Conservation (phyloP, 2,797 vertebrate species). For the Acanthiza pusilla region DNA sequence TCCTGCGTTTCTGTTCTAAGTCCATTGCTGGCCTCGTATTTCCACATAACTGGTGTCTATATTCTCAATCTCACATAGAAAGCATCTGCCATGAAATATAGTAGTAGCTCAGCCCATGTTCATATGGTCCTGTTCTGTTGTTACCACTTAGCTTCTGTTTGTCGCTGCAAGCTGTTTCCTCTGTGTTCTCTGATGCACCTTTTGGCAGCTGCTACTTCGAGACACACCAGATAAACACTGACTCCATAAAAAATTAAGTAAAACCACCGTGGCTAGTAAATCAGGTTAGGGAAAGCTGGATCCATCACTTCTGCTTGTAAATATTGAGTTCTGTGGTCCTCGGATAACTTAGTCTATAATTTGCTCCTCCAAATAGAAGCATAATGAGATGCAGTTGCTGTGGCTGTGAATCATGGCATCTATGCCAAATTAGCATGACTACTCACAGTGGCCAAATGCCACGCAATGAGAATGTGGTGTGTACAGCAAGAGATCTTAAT, state of each 20-base stretch:
- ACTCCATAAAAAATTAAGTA: background rate
- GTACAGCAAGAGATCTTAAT: background rate
- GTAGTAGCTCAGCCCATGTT: background rate
- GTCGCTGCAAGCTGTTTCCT: background rate
- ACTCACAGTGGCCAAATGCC: conserved; percentile 1
- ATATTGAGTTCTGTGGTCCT: background rate
- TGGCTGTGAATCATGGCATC: conserved; percentile 16
- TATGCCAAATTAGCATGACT: conserved; percentile 29
- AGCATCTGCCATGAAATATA: background rate
- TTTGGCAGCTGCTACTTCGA: conserved; percentile 10
- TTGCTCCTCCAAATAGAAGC: background rate
- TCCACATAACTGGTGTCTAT: background rate
- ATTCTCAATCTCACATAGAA: background rate
- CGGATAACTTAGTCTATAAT: background rate
- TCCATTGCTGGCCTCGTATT: background rate
- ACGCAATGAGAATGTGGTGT: background rate
- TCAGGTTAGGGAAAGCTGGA: background rate
- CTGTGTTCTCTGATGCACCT: background rate
- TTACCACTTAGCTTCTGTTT: conserved; percentile 2
- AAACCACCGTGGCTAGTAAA: background rate
- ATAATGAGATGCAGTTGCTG: conserved; percentile 28
- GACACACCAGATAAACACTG: background rate
- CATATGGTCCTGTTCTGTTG: background rate
- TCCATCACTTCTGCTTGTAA: background rate
- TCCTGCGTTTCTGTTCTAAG: background rate